Conservation (phyloP, 2,888 invertebrate genomes). For the Strigamia crassipes region DNA sequence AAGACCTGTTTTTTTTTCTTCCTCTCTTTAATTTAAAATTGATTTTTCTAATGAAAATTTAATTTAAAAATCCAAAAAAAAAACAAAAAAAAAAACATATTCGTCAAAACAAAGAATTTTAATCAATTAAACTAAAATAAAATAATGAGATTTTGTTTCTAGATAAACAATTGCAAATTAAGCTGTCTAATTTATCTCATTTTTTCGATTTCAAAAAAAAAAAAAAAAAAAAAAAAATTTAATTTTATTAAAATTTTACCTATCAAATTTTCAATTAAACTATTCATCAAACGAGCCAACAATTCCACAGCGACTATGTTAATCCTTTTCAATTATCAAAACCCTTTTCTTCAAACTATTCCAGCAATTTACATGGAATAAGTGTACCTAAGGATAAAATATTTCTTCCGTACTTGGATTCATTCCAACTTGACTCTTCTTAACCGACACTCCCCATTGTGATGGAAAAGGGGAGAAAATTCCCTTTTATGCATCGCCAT, state of each 20-base stretch:
- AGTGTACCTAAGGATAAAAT: background rate
- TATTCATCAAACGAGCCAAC: background rate
- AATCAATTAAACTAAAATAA: background rate
- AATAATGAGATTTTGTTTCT: constrained; percentile 18
- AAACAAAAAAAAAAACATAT: background rate
- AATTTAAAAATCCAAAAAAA: too few relatives aligned
- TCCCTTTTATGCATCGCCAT: background rate
- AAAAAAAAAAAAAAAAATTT: background rate
- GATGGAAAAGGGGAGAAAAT: background rate
- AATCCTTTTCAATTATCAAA: background rate
- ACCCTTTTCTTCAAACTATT: constrained; percentile 3
- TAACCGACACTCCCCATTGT: background rate
- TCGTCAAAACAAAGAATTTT: background rate
- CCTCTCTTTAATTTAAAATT: background rate
- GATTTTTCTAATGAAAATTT: background rate
- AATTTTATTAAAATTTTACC: background rate
- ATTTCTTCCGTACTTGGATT: background rate
- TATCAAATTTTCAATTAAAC: background rate
- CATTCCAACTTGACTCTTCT: background rate
- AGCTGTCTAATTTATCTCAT: background rate
- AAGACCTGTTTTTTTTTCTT: background rate
- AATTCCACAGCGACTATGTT: background rate
- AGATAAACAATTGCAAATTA: background rate
- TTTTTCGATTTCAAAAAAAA: background rate
- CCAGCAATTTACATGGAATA: constrained; percentile 6